Conservation (phyloP, 2,797 vertebrate genomes). For the Sarcoramphus papa region DNA sequence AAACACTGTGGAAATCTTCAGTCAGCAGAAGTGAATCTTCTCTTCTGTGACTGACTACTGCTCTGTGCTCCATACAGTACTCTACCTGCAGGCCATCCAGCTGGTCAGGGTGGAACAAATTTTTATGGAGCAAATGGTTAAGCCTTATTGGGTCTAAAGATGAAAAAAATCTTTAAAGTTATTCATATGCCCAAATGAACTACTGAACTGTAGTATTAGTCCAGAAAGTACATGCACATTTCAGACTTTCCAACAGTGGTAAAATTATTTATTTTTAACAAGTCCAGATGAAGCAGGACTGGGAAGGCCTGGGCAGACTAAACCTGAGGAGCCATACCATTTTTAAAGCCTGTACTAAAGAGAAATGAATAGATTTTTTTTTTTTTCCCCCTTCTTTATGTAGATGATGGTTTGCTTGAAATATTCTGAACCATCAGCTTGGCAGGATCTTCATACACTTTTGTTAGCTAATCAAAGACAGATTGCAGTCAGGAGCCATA, state of each 20-base stretch:
- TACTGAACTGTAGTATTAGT: background rate
- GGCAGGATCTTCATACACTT: slow-evolving; percentile 67
- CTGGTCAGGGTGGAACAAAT: background rate
- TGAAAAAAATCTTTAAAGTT: background rate
- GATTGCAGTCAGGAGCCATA: slow-evolving; percentile 75
- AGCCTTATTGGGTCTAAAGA: background rate
- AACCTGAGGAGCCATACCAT: background rate
- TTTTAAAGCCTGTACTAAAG: background rate
- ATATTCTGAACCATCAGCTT: slow-evolving; percentile 62
- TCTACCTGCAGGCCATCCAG: background rate
- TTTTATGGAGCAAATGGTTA: background rate
- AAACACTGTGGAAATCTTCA: background rate
- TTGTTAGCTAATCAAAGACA: slow-evolving; percentile 78
- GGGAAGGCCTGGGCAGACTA: background rate
- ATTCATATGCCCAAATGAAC: background rate
- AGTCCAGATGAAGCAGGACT: background rate
- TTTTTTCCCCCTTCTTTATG: background rate
- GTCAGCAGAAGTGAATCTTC: background rate
- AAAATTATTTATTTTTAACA: background rate
- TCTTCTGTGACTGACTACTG: background rate
- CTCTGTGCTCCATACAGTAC: background rate
- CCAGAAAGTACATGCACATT: background rate
- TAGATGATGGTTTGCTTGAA: slow-evolving; percentile 49
- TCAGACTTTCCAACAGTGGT: background rate
- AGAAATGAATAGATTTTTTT: background rate